phyloP scores from a whole-genome alignment of 2,113 vertebrate genomes.

The Zingel zingel region DNA sequence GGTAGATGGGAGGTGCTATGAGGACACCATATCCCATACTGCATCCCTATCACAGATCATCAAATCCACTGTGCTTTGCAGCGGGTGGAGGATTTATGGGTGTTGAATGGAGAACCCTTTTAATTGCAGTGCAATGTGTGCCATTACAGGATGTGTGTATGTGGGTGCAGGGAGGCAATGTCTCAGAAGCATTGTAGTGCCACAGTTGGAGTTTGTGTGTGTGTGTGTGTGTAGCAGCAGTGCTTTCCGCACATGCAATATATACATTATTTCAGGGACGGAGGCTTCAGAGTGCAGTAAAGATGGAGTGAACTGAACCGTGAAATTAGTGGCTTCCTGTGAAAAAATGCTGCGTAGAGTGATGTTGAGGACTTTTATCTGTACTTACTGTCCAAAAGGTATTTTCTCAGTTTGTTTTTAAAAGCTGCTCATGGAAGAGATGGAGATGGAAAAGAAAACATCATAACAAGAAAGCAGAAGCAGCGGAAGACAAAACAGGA shows the following conservation, averaged over 20 bases:
- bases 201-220: not conserved
- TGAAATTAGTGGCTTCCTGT: slow-evolving; percentile 58
- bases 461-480: slow-evolving; percentile 14
- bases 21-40: slow-evolving; percentile 62
- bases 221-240: slow-evolving; percentile 10
- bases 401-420: slow-evolving; percentile 86
- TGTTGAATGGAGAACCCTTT: slow-evolving; percentile 34
- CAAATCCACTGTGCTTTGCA: slow-evolving; percentile 20
- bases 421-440: slow-evolving; percentile 76
- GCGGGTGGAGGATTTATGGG: slow-evolving; percentile 32
- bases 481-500: not conserved
- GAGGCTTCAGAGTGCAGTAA: slow-evolving; percentile 44
- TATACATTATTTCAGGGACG: slow-evolving; percentile 26
- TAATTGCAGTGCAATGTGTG: slow-evolving; percentile 33
- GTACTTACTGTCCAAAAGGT: slow-evolving; percentile 85
- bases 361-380: slow-evolving; percentile 44
- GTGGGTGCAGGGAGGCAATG: slow-evolving; percentile 25
- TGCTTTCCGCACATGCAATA: slow-evolving; percentile 17
- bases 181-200: slow-evolving; percentile 7
- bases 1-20: slow-evolving; percentile 29
- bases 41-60: slow-evolving; percentile 40
- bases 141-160: slow-evolving; percentile 26
- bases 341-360: slow-evolving; percentile 43
- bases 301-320: slow-evolving; percentile 24
- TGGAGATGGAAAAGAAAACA: slow-evolving; percentile 25